Evolutionary conservation across 1,140 invertebrate species (phyloP).

Genomic region (Papilio glaucus): DNA sequence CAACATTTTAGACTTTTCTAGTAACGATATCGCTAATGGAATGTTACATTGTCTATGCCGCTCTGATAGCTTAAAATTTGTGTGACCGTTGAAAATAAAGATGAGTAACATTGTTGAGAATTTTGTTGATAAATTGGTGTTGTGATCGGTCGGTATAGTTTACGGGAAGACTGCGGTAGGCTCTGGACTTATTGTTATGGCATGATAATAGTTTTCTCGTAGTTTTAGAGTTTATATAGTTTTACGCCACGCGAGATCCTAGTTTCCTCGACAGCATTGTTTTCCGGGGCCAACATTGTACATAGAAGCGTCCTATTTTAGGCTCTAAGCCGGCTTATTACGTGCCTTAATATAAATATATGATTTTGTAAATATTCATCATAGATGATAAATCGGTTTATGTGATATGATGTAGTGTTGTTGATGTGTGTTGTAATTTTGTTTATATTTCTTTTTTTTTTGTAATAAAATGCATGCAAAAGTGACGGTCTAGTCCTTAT

Average conservation of each 20-base stretch:
- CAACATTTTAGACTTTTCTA: too few relatives aligned
- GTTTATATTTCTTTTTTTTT: constrained; percentile 44
- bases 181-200: constrained; percentile 56
- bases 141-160: constrained; percentile 58
- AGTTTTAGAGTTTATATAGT: constrained; percentile 1
- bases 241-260: constrained; percentile 33
- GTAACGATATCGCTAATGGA: too few relatives aligned
- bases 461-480: constrained; percentile 47
- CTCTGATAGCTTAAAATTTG: not conserved
- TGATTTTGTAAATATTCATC: constrained; percentile 72
- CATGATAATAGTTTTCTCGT: constrained; percentile 34
- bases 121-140: constrained; percentile 44
- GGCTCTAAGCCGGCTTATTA: constrained; percentile 65
- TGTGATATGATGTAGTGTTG: constrained; percentile 62
- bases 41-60: too few relatives aligned
- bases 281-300: constrained; percentile 73
- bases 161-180: constrained; percentile 69
- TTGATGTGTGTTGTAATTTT: constrained; percentile 63
- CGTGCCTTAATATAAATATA: constrained; percentile 49
- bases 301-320: constrained; percentile 55
- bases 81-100: not conserved
- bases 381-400: constrained; percentile 66
- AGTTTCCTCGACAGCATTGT: constrained; percentile 45
- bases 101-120: not conserved
- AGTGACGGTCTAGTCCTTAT: constrained; percentile 60